A percentile compares a stretch with the other conserved stretches of the same genome.
These are phyloP conservation scores for Xerus rutilus DNA, from an alignment of 2,797 vertebrate genomes.

Conservation along the genomic window DNA sequence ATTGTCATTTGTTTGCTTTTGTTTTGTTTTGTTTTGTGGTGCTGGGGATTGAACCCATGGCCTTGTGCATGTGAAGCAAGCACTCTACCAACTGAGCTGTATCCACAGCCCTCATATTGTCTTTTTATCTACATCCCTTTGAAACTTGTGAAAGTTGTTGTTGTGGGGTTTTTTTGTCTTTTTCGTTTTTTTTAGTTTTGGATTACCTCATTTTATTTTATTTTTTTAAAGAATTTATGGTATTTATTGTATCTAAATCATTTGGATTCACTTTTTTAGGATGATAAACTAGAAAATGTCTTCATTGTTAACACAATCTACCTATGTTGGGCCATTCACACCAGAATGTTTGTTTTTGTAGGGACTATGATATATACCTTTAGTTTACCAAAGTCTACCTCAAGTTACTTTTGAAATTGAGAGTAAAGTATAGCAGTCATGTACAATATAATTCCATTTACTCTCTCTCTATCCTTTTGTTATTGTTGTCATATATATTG, in stretches of 20 bases:
- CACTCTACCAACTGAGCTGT: too few species aligned
- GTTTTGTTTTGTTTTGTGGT: too few species aligned
- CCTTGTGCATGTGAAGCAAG: too few species aligned
- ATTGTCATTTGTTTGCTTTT: too few species aligned
- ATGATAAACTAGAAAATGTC: constrained; percentile 53
- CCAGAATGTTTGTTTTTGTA: background rate
- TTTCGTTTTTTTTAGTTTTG: too few species aligned
- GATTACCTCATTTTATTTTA: too few species aligned
- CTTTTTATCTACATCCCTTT: background rate
- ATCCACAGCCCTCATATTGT: background rate
- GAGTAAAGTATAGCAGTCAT: background rate
- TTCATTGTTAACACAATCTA: constrained; percentile 42
- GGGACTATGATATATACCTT: background rate
- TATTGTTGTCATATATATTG: background rate
- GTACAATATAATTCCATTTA: background rate
- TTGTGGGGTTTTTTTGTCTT: too few species aligned
- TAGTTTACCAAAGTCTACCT: background rate
- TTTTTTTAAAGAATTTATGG: constrained; percentile 13
- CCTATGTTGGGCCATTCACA: background rate
- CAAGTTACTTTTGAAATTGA: background rate
- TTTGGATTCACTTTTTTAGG: constrained; percentile 49
- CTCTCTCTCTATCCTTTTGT: background rate
- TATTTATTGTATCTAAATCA: constrained; percentile 37
- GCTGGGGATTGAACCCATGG: too few species aligned
- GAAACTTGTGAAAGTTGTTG: background rate